These are phyloP conservation scores for Marasmarcha lunaedactyla DNA, from an alignment of 2,888 invertebrate species.

Conservation along the genomic window DNA sequence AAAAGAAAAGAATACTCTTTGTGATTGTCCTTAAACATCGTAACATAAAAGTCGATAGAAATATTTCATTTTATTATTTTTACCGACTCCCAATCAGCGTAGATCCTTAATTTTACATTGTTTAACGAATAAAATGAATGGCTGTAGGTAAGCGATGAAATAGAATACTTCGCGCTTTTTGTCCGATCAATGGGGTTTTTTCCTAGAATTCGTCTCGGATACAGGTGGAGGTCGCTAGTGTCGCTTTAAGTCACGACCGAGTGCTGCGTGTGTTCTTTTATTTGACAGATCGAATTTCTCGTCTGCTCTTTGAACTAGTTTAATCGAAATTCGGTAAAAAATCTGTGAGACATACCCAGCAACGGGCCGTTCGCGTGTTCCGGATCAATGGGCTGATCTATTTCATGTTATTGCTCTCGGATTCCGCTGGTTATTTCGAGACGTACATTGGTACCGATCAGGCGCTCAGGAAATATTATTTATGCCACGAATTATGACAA, in stretches of 20 bases:
- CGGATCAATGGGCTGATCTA: conserved; percentile 37
- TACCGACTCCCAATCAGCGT: no score
- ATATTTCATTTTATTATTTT: no score
- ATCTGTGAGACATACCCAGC: conserved; percentile 29
- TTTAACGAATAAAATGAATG: no score
- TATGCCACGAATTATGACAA: no score
- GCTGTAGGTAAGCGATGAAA: no score
- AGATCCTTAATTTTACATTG: no score
- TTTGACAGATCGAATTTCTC: conserved; percentile 14
- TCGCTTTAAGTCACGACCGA: conserved; percentile 16
- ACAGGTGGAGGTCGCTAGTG: conserved; percentile 44
- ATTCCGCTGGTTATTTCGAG: conserved; percentile 22
- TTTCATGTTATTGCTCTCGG: conserved; percentile 24
- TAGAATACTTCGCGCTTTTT: conserved; percentile 27
- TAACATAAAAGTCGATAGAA: no score
- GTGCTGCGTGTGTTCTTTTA: conserved; percentile 2
- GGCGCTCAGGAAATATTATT: no score
- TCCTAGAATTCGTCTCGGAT: conserved; percentile 40
- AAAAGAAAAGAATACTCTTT: no score
- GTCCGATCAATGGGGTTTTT: conserved; percentile 25
- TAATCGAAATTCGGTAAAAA: conserved; percentile 45
- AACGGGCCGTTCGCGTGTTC: conserved; percentile 37
- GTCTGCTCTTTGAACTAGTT: conserved; percentile 61
- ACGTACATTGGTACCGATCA: conserved; percentile 12
- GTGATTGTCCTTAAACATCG: no score